Evolutionary conservation across 2,888 invertebrate species (phyloP).

Genomic region (Drosophila recens): DNA sequence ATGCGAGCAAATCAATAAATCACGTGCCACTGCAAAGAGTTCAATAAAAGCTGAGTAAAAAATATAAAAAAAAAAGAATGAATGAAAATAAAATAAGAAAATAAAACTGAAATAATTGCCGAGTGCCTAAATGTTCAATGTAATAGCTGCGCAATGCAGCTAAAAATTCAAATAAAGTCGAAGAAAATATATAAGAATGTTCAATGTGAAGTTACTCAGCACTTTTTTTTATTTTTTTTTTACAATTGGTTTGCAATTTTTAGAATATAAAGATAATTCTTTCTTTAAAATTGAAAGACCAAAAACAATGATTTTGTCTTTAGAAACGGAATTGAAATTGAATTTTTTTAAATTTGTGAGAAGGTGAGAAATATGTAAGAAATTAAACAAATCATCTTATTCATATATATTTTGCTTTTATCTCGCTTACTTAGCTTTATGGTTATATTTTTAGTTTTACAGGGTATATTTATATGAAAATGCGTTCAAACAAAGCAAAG

Average conservation of each 20-base stretch:
- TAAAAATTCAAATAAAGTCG: slow-evolving; percentile 13
- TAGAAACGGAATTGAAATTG: background rate
- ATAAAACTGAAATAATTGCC: slow-evolving; percentile 29
- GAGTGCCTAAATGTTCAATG: slow-evolving; percentile 55
- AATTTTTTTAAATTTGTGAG: background rate
- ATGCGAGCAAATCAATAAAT: slow-evolving; percentile 73
- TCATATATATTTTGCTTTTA: background rate
- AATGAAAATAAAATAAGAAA: slow-evolving; percentile 1
- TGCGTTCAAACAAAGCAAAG: slow-evolving; percentile 55
- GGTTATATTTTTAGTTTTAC: background rate
- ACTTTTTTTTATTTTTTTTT: too few species aligned
- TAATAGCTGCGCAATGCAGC: slow-evolving; percentile 62
- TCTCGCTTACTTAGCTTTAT: background rate
- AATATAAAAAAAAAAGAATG: background rate
- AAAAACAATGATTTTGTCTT: background rate
- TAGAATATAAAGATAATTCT: background rate
- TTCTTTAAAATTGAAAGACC: background rate
- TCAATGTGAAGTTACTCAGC: background rate
- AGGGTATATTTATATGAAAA: slow-evolving; percentile 57
- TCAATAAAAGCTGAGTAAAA: slow-evolving; percentile 42
- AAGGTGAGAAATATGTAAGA: background rate
- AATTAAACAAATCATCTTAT: too few species aligned
- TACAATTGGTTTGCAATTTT: background rate
- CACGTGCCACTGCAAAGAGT: slow-evolving; percentile 63
- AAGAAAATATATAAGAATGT: background rate